Evolutionary conservation across 2,888 invertebrate genomes (phyloP).

Genomic region (Amphimallon solstitiale): DNA sequence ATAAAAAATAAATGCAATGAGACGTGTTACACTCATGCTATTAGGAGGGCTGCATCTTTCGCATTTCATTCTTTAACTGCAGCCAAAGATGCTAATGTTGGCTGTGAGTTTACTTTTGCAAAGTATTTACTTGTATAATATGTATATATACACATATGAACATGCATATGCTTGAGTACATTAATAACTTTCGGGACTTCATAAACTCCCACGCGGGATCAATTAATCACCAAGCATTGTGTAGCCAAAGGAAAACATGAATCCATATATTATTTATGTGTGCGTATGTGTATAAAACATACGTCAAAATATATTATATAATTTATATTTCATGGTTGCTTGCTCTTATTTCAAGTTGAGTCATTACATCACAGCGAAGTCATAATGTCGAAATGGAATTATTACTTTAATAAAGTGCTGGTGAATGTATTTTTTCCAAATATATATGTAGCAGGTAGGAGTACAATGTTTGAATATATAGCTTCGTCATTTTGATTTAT

Average conservation of each 20-base stretch:
- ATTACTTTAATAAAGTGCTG: conserved; percentile 8
- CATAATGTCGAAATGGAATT: conserved; percentile 24
- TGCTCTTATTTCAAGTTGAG: background rate
- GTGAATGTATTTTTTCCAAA: conserved; percentile 4
- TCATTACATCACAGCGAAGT: conserved; percentile 13
- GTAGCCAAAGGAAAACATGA: conserved; percentile 8
- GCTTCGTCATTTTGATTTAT: too few relatives aligned
- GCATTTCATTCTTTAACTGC: too few relatives aligned
- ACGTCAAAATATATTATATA: conserved; percentile 3
- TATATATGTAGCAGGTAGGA: conserved; percentile 5
- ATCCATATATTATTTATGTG: background rate
- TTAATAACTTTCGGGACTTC: background rate
- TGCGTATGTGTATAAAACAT: background rate
- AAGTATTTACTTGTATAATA: too few relatives aligned
- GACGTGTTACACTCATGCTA: too few relatives aligned
- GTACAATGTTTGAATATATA: background rate
- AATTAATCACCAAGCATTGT: background rate
- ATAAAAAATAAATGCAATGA: too few relatives aligned
- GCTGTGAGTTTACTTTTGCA: too few relatives aligned
- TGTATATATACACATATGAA: too few relatives aligned
- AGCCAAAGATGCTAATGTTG: too few relatives aligned
- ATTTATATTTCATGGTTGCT: background rate
- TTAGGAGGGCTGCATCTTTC: too few relatives aligned
- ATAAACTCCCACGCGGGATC: background rate
- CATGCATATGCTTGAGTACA: too few relatives aligned